Base-by-base conservation (phyloP, 1,140 invertebrate genomes). In the Piezodorus guildinii region DNA sequence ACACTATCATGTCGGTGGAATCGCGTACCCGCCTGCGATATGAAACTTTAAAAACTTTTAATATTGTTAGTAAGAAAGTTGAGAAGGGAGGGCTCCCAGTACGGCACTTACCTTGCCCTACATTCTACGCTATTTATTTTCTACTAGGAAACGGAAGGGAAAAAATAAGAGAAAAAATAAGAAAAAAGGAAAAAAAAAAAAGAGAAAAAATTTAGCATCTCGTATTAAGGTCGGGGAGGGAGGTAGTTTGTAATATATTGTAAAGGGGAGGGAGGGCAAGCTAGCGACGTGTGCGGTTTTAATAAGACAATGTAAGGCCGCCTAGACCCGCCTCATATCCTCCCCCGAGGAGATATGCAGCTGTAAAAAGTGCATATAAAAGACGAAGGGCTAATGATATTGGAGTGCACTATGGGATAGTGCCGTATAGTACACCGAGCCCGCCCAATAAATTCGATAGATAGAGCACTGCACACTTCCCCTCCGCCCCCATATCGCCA, bases 391-490 rank as follows among this genome's bases (percentile, higher is more conserved):
- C 21, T 66, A 66, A 66, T 66, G 65, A 66, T 66, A 66, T 66
- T 66, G 66, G 27, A 8, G 34, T 30, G 30, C 30, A 30, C 30
- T 30, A 30, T 30, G 9, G 9, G 3, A 30, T 30, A 30, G 30
- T 30, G 30, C 9, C 9, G 34, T 39, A 39, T 39, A 39, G 34
- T 39, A 10, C 12, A 39, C 12, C 6, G 34, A 10, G 9, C 6
- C 6, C 6, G 34, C 49, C 65, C 65, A 66, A 66, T 66, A 66
- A 66, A 66, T 66, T 66, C 65, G 64, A 66, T 66, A 66, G 65
- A 66, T 66, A 66, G 61, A 54, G 65, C 62, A 62, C 49, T 66
- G 43, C 39, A 51, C 51, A 23, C 45, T 39, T 49, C 61, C 46
- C 25, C 10, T 23, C 59, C 64, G 1, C 25, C 54, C 19, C 25